These are phyloP conservation scores for Neodiprion pinetum DNA, from an alignment of 1,140 invertebrate species.

Conservation along the genomic window DNA sequence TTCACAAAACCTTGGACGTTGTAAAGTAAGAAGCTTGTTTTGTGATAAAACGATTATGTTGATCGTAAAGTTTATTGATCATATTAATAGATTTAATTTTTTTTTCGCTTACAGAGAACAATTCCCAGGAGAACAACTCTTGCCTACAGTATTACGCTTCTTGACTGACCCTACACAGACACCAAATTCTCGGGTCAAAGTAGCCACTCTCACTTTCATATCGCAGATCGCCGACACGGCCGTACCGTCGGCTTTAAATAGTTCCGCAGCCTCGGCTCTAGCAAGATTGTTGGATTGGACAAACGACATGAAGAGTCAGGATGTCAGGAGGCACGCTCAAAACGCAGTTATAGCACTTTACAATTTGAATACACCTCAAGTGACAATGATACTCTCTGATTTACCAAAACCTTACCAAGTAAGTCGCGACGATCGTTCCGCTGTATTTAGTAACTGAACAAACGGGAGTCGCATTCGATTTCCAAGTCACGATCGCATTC, in stretches of 20 bases:
- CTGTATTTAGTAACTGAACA: background rate
- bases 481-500: background rate
- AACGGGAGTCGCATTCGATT: background rate
- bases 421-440: constrained; percentile 11
- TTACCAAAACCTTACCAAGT: constrained; percentile 82
- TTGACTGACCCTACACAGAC: constrained; percentile 90
- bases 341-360: constrained; percentile 85
- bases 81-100: constrained; percentile 12
- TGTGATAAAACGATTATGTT: constrained; percentile 48
- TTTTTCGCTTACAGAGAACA: constrained; percentile 62
- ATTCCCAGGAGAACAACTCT: constrained; percentile 70
- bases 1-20: constrained; percentile 85
- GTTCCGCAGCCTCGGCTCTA: constrained; percentile 68
- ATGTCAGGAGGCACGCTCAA: constrained; percentile 81
- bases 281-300: constrained; percentile 72
- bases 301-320: constrained; percentile 75
- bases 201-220: constrained; percentile 77
- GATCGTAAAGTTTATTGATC: constrained; percentile 12
- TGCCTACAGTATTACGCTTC: constrained; percentile 74
- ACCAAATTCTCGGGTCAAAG: constrained; percentile 85
- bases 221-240: constrained; percentile 71
- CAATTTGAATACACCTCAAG: constrained; percentile 87
- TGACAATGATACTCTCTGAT: constrained; percentile 82
- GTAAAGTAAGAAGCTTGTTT: constrained; percentile 75
- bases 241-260: constrained; percentile 58